Base-by-base conservation (phyloP, 2,888 invertebrate species). In the Phrixothrix hirtus region DNA sequence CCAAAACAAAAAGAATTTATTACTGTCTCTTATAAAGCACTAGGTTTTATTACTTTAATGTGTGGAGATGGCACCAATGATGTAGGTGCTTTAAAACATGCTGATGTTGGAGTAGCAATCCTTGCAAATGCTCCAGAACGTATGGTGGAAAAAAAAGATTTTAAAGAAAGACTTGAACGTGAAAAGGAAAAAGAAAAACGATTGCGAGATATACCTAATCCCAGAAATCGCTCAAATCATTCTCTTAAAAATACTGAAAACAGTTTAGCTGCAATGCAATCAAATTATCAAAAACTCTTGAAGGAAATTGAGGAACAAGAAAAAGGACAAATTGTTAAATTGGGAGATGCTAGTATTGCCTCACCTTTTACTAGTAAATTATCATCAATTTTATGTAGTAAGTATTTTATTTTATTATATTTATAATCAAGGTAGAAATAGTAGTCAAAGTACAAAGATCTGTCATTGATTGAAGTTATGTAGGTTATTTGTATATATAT, bases 11-110 rank as follows among this genome's bases (percentile, higher is more conserved):
- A 99, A 77, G 98, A 99, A 77, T 89, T 87, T 70, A 90, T 98
- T 1, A 88, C 99, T 31, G 90, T 93, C 5, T 86, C 89, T 2
- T 77, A 99, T 42, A 97, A 95, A 72, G 82, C 85, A 17, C 78
- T 91, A 7, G 99, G 99, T 2, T 93, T 85, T 69, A 84, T 85
- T 2, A 95, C 97, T 0, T 79, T 99, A 1, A 99, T 99, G 99
- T 99, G 99, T 72, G 99, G 99, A 1, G 99, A 99, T 78, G 99
- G 99, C 44, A 99, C 99, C 1, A 99, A 99, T 74, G 99, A 99
- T 77, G 99, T 99, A 7, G 99, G 99, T 11, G 96, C 96, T 2
- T 78, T 99, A 38, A 99, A 99, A 77, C 99, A 99, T 77, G 96
- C 99, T 21, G 89, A 99, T 77, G 96, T 85, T n/a, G 95, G 95